Evolutionary conservation across 2,797 vertebrate species (phyloP).

Genomic region (Amniataba percoides): DNA sequence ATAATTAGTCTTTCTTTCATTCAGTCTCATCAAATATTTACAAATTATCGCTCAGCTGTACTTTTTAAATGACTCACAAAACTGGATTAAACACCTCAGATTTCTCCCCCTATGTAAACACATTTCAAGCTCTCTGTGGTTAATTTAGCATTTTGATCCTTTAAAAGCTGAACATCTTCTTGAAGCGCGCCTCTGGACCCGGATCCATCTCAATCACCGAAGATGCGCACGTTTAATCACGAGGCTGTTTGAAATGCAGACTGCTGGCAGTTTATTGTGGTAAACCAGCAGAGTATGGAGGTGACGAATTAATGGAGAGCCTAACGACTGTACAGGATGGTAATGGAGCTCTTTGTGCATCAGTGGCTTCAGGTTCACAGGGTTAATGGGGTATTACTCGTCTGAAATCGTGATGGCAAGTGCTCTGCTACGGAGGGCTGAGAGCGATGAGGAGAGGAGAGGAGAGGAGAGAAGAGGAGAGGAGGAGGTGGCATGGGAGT

Average conservation of each 20-base stretch:
- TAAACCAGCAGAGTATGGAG: slow-evolving; percentile 51
- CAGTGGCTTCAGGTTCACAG: slow-evolving; percentile 52
- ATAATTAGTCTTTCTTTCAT: no score
- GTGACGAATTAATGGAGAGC: slow-evolving; percentile 58
- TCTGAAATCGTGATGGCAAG: slow-evolving; percentile 1
- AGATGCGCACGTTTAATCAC: slow-evolving; percentile 49
- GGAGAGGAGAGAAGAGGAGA: background rate
- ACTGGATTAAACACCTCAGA: slow-evolving; percentile 7
- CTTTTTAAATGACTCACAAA: slow-evolving; percentile 3
- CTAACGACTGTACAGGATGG: slow-evolving; percentile 37
- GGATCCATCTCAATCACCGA: slow-evolving; percentile 38
- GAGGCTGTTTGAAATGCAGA: slow-evolving; percentile 30
- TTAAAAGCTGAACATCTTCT: slow-evolving; percentile 12
- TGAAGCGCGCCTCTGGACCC: background rate
- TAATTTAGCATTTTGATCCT: slow-evolving; percentile 24
- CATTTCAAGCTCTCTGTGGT: slow-evolving; percentile 11
- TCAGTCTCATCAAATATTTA: no score
- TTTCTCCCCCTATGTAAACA: slow-evolving; percentile 15
- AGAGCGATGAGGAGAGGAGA: background rate
- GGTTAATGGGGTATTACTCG: slow-evolving; percentile 65
- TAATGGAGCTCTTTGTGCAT: slow-evolving; percentile 69
- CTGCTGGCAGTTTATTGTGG: slow-evolving; percentile 49
- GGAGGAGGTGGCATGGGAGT: background rate
- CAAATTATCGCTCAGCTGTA: background rate
- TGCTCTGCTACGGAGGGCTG: slow-evolving; percentile 3